phyloP scores from a whole-genome alignment of 2,113 vertebrate genomes.

The Hippocampus abdominalis region DNA sequence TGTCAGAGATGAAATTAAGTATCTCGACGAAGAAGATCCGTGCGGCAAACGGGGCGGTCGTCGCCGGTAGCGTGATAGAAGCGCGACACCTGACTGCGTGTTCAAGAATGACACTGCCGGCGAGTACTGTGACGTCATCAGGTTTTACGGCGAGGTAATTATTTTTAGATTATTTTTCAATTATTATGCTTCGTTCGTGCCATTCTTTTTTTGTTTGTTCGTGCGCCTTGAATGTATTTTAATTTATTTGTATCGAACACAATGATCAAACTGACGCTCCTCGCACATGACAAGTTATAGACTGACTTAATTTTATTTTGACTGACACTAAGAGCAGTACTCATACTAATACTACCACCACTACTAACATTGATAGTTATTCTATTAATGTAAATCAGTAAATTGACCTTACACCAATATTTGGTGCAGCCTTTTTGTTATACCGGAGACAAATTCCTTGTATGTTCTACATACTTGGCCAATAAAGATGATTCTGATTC shows the following conservation, averaged over 20 bases:
- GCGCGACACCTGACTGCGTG: conserved; percentile 74
- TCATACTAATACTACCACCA: too few species aligned
- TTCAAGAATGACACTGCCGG: conserved; percentile 68
- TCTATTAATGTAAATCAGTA: background rate
- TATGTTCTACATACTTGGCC: too few species aligned
- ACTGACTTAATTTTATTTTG: background rate
- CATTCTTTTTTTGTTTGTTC: background rate
- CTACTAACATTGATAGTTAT: background rate
- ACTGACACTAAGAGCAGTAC: background rate
- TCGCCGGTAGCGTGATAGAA: conserved; percentile 59
- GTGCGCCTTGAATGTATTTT: background rate
- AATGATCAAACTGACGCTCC: background rate
- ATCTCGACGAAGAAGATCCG: background rate
- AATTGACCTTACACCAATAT: background rate
- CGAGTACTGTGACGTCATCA: background rate
- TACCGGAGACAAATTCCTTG: too few species aligned
- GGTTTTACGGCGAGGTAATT: background rate
- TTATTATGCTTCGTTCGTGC: background rate
- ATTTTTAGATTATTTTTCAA: too few species aligned
- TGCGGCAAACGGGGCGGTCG: conserved; percentile 31
- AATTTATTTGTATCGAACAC: background rate
- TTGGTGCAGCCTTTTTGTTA: background rate
- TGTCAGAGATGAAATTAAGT: background rate
- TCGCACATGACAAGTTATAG: background rate
- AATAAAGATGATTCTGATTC: too few species aligned